phyloP scores from a whole-genome alignment of 2,888 invertebrate species.

The Cheilosia grossa region DNA sequence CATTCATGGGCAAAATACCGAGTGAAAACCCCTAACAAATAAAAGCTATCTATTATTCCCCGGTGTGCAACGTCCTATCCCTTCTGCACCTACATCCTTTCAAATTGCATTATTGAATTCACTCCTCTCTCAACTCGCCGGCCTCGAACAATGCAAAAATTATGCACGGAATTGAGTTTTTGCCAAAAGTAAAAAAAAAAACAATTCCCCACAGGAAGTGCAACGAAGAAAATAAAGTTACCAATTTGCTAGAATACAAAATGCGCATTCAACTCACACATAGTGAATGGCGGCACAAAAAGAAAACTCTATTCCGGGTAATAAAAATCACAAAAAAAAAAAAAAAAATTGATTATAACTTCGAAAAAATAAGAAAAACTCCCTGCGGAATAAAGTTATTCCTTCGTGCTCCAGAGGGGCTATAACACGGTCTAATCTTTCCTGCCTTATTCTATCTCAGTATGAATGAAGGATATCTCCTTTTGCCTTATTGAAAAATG shows the following conservation, averaged over 20 bases:
- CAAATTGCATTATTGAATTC: constrained; percentile 66
- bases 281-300: not conserved
- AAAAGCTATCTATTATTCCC: constrained; percentile 54
- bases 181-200: constrained; percentile 14
- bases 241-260: constrained; percentile 49
- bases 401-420: constrained; percentile 30
- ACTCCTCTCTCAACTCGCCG: not conserved
- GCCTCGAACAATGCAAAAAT: constrained; percentile 55
- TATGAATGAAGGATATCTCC: constrained; percentile 32
- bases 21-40: constrained; percentile 20
- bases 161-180: constrained; percentile 57
- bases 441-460: constrained; percentile 43
- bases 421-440: constrained; percentile 53
- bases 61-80: constrained; percentile 34
- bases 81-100: constrained; percentile 32
- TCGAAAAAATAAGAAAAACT: constrained; percentile 24
- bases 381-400: constrained; percentile 58
- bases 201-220: constrained; percentile 43
- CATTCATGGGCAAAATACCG: constrained; percentile 38
- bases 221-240: constrained; percentile 62
- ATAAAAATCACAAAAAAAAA: constrained; percentile 34
- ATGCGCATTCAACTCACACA: constrained; percentile 9
- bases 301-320: constrained; percentile 32
- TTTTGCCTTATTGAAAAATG: constrained; percentile 45
- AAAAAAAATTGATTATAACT: not conserved